A percentile compares a stretch with the other conserved stretches of the same genome.
Conservation (phyloP, 1,140 invertebrate species). For the Philopotamus ludificatus region DNA sequence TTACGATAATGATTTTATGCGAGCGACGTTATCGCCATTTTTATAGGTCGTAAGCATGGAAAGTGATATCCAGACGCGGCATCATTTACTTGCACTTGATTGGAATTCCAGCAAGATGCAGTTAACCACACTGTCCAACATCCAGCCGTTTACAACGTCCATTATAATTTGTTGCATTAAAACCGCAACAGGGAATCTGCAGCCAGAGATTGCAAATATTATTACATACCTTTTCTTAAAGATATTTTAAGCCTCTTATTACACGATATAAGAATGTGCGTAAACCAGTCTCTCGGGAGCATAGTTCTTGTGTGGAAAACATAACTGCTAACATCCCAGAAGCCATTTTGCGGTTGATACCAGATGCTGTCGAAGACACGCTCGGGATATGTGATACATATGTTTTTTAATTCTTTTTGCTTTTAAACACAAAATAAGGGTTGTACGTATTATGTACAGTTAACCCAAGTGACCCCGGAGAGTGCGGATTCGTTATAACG, state of each 20-base stretch:
- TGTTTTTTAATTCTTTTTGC: too few relatives aligned
- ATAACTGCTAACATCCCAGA: conserved; percentile 19
- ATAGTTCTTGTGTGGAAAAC: conserved; percentile 8
- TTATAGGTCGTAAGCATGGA: background rate
- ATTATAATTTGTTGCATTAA: conserved; percentile 15
- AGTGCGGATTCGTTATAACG: too few relatives aligned
- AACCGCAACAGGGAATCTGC: conserved; percentile 11
- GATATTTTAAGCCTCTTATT: background rate
- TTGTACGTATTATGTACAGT: too few relatives aligned
- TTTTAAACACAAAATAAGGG: too few relatives aligned
- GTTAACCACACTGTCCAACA: background rate
- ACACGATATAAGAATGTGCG: background rate
- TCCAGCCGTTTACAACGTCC: background rate
- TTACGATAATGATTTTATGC: background rate
- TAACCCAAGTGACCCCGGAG: too few relatives aligned
- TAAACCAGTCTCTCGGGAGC: conserved; percentile 11
- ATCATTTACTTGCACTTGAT: conserved; percentile 3
- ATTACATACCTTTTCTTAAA: background rate
- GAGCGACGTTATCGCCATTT: background rate
- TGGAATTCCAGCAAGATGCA: conserved; percentile 14
- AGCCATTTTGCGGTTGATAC: conserved; percentile 7
- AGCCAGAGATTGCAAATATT: background rate
- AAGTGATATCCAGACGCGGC: background rate
- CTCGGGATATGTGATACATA: too few relatives aligned
- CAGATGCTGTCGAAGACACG: background rate